phyloP scores from a whole-genome alignment of 2,888 invertebrate species.

The Iselma pallidipennis region DNA sequence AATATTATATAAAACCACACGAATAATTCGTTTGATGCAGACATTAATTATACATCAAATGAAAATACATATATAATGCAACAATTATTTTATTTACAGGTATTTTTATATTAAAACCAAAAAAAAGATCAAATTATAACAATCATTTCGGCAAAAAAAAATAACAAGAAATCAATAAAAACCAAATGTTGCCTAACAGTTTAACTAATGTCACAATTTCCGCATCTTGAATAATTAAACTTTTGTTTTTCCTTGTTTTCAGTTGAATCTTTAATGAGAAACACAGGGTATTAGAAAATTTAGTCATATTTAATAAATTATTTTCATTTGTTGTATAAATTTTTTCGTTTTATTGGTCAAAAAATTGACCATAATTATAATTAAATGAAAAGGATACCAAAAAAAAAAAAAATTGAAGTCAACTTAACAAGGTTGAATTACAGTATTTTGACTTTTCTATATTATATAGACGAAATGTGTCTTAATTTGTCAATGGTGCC shows the following conservation, averaged over 20 bases:
- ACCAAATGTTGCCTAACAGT: not conserved
- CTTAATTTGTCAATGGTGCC: conserved; percentile 26
- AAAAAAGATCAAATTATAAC: not conserved
- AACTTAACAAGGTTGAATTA: not conserved
- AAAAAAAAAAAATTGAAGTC: not conserved
- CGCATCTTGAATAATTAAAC: not conserved
- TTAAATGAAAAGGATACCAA: not conserved
- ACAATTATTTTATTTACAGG: not conserved
- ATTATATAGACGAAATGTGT: conserved; percentile 7
- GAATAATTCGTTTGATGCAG: conserved; percentile 2
- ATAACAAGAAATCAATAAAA: not conserved
- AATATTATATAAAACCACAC: conserved; percentile 13
- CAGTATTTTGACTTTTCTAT: conserved; percentile 7
- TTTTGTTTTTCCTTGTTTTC: no score
- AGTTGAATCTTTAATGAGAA: not conserved
- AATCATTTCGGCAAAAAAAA: no score
- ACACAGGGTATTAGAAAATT: conserved; percentile 38
- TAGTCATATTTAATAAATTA: conserved; percentile 26
- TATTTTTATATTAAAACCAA: not conserved
- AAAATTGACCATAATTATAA: not conserved
- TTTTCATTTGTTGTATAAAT: conserved; percentile 28
- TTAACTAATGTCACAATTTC: not conserved
- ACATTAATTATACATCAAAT: conserved; percentile 24
- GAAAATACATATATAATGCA: no score
- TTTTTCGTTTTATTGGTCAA: not conserved